Base-by-base conservation (phyloP, 1,140 invertebrate species). In the Drosophila arizonae region DNA sequence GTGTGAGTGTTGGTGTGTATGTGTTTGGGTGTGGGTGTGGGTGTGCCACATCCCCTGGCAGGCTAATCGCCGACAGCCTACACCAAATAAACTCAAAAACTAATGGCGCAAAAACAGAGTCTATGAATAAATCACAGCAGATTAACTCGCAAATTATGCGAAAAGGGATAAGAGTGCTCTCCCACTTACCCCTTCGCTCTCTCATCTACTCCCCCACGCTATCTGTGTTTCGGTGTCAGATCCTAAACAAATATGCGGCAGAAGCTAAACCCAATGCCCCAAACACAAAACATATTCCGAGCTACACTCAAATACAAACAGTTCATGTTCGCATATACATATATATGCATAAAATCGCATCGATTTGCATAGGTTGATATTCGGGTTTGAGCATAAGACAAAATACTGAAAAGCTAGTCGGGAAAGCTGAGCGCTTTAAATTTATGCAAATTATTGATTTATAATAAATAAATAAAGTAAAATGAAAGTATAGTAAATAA, bases 81-180 rank as follows among this genome's bases (percentile, higher is more conserved):
- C 24, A 54, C 69, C 82, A 84, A 87, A 87, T 77, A 80, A 75
- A 77, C 68, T 74, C 79, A 88, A 74, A 87, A 87, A 87, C 76
- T 87, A 87, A 87, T 87, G 84, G 79, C 30, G 66, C 69, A 84
- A 88, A 72, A 87, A 75, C 70, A 60, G 79, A 88, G 76, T 88
- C 73, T 58, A 80, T 88, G 84, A 88, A 88, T 88, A 88, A 78
- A 88, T 88, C 84, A 88, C 85, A 88, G 74, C 56, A 80, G 84
- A 88, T 88, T 88, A 88, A 70, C 79, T 77, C 62, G 65, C 68
- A 76, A 88, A 84, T 88, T 76, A 84, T 80, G 84, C 79, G 85
- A 77, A 80, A 88, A 77, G 63, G 84, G 85, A 74, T 88, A 69
- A 74, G 58, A 68, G 61, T 33, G 13, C 41, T n/a, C 41, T n/a